phyloP scores from a whole-genome alignment of 2,113 vertebrate genomes.

The Saimiri boliviensis region DNA sequence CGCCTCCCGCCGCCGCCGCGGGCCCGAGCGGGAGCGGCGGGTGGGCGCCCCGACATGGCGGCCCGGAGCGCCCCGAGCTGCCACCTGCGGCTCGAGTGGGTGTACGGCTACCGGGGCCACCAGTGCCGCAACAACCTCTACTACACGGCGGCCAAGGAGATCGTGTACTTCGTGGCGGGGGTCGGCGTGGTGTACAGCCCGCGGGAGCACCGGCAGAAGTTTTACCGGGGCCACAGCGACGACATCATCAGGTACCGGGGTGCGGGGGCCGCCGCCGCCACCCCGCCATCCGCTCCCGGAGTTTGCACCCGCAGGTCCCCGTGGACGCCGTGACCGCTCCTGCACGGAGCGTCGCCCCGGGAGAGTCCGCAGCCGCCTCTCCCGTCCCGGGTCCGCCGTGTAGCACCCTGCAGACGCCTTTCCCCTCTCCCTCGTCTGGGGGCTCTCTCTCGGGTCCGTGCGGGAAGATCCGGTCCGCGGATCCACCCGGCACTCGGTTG shows the following conservation, averaged over 20 bases:
- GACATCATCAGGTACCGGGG: slow-evolving; percentile 97
- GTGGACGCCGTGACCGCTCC: neutral
- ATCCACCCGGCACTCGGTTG: neutral
- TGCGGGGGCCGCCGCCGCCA: neutral
- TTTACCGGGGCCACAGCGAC: slow-evolving; percentile 98
- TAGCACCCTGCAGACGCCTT: neutral
- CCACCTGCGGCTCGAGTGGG: slow-evolving; percentile 99
- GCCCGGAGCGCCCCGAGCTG: slow-evolving; percentile 97
- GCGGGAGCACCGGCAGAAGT: slow-evolving; percentile 99
- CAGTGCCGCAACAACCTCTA: slow-evolving; percentile 99
- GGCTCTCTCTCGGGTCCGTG: neutral
- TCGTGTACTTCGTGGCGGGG: slow-evolving; percentile 98
- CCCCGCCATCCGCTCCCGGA: neutral
- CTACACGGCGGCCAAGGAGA: slow-evolving; percentile 98
- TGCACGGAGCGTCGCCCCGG: neutral
- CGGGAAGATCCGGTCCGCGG: neutral
- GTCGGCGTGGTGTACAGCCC: slow-evolving; percentile 98
- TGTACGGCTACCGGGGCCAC: slow-evolving; percentile 98
- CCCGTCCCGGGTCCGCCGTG: neutral
- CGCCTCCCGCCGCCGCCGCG: slow-evolving; percentile 60
- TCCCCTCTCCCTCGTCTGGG: accelerated
- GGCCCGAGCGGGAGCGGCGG: slow-evolving; percentile 53
- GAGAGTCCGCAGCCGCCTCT: neutral
- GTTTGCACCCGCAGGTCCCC: neutral
- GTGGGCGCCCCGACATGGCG: slow-evolving; percentile 90